Base-by-base conservation (phyloP, 2,797 vertebrate genomes). In the Gouania willdenowi region DNA sequence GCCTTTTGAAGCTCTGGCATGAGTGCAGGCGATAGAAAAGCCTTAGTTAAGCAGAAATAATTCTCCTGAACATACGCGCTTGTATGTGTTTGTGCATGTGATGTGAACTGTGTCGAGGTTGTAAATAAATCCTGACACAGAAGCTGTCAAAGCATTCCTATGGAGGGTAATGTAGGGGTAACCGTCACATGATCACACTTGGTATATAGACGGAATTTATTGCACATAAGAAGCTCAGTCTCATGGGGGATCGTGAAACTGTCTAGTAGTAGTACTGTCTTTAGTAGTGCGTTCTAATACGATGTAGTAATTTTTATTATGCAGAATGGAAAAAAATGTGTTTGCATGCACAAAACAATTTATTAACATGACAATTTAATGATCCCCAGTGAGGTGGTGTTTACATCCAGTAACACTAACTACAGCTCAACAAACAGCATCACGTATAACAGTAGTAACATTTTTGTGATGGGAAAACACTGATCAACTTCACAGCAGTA, bases 61-160 rank as follows among this genome's bases (percentile, higher is more conserved):
- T 55, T 64, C 56, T 67, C 59, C 23, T 18, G 40, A 18, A 49
- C 40, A 18, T 5, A 16, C 3, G 33, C 22, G 23, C 4, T 6
- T 14, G 24, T 15, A 16, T 31, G 4, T 26, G 19, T 27, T 18
- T 11, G 11, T 0, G 40, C 42, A 23, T 8, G 1, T 21, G 46
- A 35, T 42, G 21, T 30, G 38, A 33, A 53, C 44, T 38, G 30
- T 38, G 52, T 49, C 14, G 53, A 57, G 57, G 64, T 51, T 58
- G 70, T 65, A 59, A 78, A 70, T 77, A 81, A 82, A 72, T 80
- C 71, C 47, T 30, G 58, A 46, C 62, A 74, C 55, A 67, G 58
- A 40, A 52, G 53, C 53, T 65, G 38, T 47, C 35, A 42, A 41
- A 66, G 43, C 41, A 38, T 21, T 48, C 23, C 26, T 10, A n/a